phyloP scores from a whole-genome alignment of 2,888 invertebrate species.

The Metacarcinus magister region DNA sequence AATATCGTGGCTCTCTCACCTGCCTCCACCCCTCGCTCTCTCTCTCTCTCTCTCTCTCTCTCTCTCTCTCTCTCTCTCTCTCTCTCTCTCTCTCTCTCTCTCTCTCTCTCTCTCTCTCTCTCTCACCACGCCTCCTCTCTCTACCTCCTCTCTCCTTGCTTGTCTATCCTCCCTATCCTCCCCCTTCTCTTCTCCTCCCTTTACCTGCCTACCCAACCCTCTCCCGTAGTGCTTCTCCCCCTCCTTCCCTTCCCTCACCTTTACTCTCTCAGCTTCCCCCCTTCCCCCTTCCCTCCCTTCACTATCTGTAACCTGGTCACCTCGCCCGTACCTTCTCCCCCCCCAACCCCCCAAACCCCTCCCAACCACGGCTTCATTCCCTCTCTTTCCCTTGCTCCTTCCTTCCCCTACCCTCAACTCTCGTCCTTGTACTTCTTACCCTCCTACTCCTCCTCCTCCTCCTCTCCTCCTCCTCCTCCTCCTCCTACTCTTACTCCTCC shows the following conservation, averaged over 20 bases:
- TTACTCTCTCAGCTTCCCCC: not conserved
- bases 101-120: not conserved
- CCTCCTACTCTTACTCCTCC: too few species aligned
- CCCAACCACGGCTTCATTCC: not conserved
- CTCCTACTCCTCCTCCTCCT: too few species aligned
- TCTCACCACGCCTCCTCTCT: not conserved
- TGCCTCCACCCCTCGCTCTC: not conserved
- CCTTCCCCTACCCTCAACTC: too few species aligned
- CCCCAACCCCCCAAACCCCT: not conserved
- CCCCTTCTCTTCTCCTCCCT: not conserved
- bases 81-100: not conserved
- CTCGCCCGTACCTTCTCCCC: not conserved
- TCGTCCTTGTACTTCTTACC: too few species aligned
- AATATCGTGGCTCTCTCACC: not conserved
- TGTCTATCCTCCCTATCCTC: not conserved
- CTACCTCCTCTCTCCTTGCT: not conserved
- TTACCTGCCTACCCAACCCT: too few species aligned
- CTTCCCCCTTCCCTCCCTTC: not conserved
- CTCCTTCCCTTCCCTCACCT: not conserved
- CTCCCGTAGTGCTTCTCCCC: too few species aligned
- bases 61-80: conserved; percentile 26
- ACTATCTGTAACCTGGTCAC: not conserved
- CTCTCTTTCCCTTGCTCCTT: not conserved
- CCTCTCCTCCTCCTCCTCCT: too few species aligned
- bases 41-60: conserved; percentile 26